Conservation (phyloP, 1,140 invertebrate species). For the Drosophila obscura region DNA sequence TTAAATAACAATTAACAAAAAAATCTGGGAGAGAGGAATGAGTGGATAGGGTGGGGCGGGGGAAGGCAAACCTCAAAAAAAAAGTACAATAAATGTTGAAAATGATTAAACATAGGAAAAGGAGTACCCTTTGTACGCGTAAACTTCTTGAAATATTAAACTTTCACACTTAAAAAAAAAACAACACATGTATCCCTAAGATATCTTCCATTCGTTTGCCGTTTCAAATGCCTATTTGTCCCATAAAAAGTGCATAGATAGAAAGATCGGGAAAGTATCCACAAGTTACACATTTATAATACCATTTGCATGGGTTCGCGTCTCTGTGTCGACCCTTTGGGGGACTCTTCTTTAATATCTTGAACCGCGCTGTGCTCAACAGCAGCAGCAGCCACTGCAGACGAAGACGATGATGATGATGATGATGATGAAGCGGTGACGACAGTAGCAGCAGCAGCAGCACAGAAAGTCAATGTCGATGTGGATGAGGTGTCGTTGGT, state of each 20-base stretch:
- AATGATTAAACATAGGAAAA: background rate
- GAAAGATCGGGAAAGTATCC: background rate
- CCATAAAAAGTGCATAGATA: background rate
- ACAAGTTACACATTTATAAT: conserved; percentile 34
- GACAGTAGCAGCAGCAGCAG: conserved; percentile 23
- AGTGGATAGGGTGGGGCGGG: conserved; percentile 22
- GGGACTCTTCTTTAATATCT: conserved; percentile 34
- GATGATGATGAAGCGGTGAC: conserved; percentile 18
- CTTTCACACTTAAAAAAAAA: background rate
- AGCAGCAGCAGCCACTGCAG: conserved; percentile 10
- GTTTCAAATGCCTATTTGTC: conserved; percentile 47
- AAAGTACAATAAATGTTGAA: background rate
- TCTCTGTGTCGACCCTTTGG: conserved; percentile 29
- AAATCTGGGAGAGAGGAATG: conserved; percentile 26
- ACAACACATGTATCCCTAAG: background rate
- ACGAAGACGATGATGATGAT: conserved; percentile 36
- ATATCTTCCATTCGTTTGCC: conserved; percentile 15
- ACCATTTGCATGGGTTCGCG: conserved; percentile 59
- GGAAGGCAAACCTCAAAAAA: conserved; percentile 28
- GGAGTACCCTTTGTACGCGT: background rate
- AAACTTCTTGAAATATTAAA: background rate
- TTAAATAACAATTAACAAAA: conserved; percentile 72
- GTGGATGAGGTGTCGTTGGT: conserved; percentile 22
- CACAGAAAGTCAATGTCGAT: conserved; percentile 43
- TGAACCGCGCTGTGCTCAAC: conserved; percentile 50